Base-by-base conservation (phyloP, 2,888 invertebrate species). In the Pheosia tremula region DNA sequence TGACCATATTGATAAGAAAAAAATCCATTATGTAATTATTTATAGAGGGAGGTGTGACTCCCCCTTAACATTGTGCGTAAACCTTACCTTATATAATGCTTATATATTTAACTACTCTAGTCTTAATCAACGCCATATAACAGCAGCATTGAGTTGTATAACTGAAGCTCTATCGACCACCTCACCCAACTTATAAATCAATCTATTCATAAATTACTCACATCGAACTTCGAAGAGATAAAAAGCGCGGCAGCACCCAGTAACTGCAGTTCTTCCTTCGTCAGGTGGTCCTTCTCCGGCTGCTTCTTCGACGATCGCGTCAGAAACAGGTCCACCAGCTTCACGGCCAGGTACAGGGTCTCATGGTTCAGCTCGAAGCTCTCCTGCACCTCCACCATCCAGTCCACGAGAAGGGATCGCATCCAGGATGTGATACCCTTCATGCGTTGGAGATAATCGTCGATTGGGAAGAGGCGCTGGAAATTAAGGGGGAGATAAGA, bases 331-430 rank as follows among this genome's bases (percentile, higher is more conserved):
- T 99, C 99, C 5, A 99, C 97, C 72, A 99, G 93, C 93, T 99
- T 99, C 11, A 99, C 98, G 38, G 98, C 98, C 85, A 99, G 94
- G 89, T 99, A 99, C 7, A 99, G 93, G 0, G 99, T 99, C 93
- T 99, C 99, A 82, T 99, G 99, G 90, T 99, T 99, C 47, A 99
- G 94, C 88, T 99, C 99, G 86, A 99, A 99, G 69, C 97, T 97
- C 89, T 98, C 98, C 93, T 99, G 99, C 9, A 99, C 97, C 85
- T 99, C 99, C 54, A 99, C 99, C 97, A 99, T 97, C 99, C 99
- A 99, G 91, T 99, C 99, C 0, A 99, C 97, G 3, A 99, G 95
- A 37, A 99, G 95, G 0, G 98, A 96, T 57, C 99, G 95, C 98
- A 99, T 99, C 95, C 97, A 96, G 50, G 95, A 94, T 0, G 97